Evolutionary conservation across 2,888 invertebrate genomes (phyloP), one percentile per base, ranked within the genome.

Genomic region (Himalopsyche tibetana): DNA sequence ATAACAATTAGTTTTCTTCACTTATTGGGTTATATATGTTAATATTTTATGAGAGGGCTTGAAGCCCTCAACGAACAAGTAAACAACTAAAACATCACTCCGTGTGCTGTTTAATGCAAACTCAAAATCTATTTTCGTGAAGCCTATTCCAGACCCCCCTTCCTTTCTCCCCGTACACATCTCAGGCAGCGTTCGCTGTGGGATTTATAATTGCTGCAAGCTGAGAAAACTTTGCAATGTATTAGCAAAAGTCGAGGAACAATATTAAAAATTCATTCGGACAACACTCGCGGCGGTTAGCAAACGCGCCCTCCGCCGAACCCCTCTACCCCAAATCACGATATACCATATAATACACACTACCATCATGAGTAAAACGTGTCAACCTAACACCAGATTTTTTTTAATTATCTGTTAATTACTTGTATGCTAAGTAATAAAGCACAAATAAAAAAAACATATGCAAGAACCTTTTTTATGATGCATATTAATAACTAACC

Each of bases 281-380:
- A 82, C 82, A 85, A 85, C 85, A 82, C 56, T 81, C 89, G 89
- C 87, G 89, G 81, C 45, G 36, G 51, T 55, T 51, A 81, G 51
- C 51, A 56, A 51, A 56, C 81, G 12, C 40, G 17, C 82, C 63
- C 56, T n/a, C 56, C 56, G 28, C 69, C 69, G 80, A 42, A 83
- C 12, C 38, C n/a, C 69, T 5, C 38, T 38, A 9, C 74, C 15
- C 15, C 5, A 15, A 36, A 38, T 38, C 36, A 74, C 74, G 12
- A 12, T 38, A 74, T 15, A 38, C 9, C 12, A 15, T 38, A 36
- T 9, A 36, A 12, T 15, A 51, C 15, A 51, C 15, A 6, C 15
- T 8, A 51, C 15, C 15, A 51, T 12, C 15, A 51, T 15, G 51
- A 51, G 51, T 51, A 51, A 51, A 51, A 3, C 5, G 12, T 15